Conservation (phyloP, 2,113 vertebrate species). For the Paratilapia polleni region DNA sequence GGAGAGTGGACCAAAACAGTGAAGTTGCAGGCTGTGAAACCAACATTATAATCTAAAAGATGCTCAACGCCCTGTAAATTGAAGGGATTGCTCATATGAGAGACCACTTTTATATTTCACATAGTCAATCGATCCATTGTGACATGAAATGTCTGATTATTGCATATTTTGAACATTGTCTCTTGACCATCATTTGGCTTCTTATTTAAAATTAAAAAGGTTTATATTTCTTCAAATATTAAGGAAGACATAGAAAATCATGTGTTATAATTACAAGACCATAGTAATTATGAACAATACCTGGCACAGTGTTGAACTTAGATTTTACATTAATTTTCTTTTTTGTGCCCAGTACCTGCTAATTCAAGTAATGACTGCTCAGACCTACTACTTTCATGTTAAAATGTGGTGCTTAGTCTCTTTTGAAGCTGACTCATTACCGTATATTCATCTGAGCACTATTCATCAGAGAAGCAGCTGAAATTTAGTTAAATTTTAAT, state of each 20-base stretch:
- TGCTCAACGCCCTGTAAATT: not conserved
- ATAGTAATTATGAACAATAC: not conserved
- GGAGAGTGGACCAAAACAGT: not conserved
- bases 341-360: too few relatives aligned
- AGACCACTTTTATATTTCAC: not conserved
- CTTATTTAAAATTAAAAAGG: not conserved
- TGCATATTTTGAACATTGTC: not conserved
- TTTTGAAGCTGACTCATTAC: not conserved
- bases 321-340: not conserved
- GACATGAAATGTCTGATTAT: not conserved
- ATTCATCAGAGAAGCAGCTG: not conserved
- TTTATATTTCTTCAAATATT: not conserved
- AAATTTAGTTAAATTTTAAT: slow-evolving; percentile 3
- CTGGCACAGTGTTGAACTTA: not conserved
- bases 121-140: not conserved
- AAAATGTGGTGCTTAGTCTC: slow-evolving; percentile 8
- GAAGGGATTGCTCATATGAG: not conserved
- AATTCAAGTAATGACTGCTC: not conserved
- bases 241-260: not conserved
- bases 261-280: not conserved
- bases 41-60: slow-evolving; percentile 3
- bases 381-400: not conserved
- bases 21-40: not conserved
- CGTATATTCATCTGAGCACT: not conserved
- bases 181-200: not conserved